Conservation (phyloP, 2,797 vertebrate genomes). For the Fistularia commersonii region DNA sequence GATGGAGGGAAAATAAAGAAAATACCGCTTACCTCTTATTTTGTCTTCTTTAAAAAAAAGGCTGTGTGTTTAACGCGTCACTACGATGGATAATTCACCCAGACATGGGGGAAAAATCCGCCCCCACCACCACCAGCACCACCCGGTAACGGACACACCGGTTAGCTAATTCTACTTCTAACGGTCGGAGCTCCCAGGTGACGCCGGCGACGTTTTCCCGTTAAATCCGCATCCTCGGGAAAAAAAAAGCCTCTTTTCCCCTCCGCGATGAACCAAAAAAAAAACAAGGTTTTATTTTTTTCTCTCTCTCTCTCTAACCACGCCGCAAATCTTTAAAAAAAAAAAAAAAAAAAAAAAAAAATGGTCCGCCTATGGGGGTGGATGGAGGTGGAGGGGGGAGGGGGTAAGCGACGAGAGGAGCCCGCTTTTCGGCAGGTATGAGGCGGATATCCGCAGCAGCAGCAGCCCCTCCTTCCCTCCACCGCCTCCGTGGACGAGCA, state of each 20-base stretch:
- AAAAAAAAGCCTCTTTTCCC: constrained; percentile 15
- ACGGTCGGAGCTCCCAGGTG: constrained; percentile 52
- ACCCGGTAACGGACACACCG: constrained; percentile 16
- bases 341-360: constrained; percentile 8
- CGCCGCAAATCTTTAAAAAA: neutral
- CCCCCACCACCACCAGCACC: constrained; percentile 23
- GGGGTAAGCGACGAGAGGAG: neutral
- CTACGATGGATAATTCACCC: constrained; percentile 21
- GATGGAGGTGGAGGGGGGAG: too few species aligned
- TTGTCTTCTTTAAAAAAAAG: constrained; percentile 30
- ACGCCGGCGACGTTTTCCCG: constrained; percentile 33
- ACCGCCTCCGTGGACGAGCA: constrained; percentile 44
- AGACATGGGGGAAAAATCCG: constrained; percentile 36
- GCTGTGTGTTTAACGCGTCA: constrained; percentile 21
- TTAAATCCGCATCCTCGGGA: constrained; percentile 73
- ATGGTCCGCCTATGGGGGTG: constrained; percentile 15
- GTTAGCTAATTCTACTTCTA: constrained; percentile 44
- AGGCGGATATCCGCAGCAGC: constrained; percentile 63
- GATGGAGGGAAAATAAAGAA: neutral
- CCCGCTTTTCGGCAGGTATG: constrained; percentile 39
- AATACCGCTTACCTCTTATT: constrained; percentile 56
- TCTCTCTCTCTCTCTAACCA: neutral
- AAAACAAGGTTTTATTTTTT: constrained; percentile 12
- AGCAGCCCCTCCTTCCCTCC: constrained; percentile 20
- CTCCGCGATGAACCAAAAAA: constrained; percentile 60